These are phyloP conservation scores for Callyntrura sp. DNA, from an alignment of 2,888 invertebrate genomes.

Conservation along the genomic window DNA sequence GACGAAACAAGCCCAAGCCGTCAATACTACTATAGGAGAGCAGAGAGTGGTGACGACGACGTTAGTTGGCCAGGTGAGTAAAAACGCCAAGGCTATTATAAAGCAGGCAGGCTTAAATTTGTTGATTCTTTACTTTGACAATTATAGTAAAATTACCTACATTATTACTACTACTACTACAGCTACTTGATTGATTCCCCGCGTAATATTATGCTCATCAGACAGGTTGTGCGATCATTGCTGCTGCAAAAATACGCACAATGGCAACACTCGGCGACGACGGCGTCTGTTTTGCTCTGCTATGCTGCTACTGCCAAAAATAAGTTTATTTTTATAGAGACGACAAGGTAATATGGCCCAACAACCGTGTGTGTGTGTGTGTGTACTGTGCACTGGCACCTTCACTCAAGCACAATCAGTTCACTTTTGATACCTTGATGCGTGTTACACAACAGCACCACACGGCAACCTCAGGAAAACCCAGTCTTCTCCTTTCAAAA, in stretches of 20 bases:
- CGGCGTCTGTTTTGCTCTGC: too few species aligned
- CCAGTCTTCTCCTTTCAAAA: conserved; percentile 25
- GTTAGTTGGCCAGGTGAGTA: conserved; percentile 12
- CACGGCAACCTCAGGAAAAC: conserved; percentile 9
- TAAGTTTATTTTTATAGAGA: background rate
- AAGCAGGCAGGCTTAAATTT: background rate
- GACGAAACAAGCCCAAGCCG: too few species aligned
- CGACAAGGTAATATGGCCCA: background rate
- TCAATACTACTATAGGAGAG: too few species aligned
- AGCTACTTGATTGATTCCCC: background rate
- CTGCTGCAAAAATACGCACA: background rate
- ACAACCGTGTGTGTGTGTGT: too few species aligned
- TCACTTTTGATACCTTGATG: background rate
- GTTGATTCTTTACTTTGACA: conserved; percentile 7
- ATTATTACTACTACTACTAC: too few species aligned
- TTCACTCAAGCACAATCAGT: background rate
- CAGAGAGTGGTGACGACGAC: background rate
- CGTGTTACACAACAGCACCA: conserved; percentile 15
- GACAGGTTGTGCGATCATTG: background rate
- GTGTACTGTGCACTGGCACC: too few species aligned
- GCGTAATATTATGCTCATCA: background rate
- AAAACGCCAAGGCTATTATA: conserved; percentile 6
- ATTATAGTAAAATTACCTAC: background rate
- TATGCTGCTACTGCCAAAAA: background rate
- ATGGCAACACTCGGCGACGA: too few species aligned